Percentiles rank a stretch among this genome's conserved stretches.
These are phyloP conservation scores for Chondrilla cf. caribensis DNA, from an alignment of 37 sponge, comb jelly and placozoan species.

Conservation along the genomic window DNA sequence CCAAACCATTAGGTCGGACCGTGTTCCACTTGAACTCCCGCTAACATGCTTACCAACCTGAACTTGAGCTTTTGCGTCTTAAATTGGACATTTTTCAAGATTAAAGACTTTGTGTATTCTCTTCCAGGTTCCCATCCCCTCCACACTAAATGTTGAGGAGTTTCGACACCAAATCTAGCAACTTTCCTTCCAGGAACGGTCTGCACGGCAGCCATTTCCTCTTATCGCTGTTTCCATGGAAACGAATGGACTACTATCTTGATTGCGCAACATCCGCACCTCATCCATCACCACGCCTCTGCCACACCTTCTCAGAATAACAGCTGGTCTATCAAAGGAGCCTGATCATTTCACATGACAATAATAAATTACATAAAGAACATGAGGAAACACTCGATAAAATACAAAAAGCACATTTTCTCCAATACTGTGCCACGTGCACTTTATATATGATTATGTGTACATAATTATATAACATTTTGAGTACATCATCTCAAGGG, in stretches of 20 bases:
- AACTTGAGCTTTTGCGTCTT: slow-evolving; percentile 84
- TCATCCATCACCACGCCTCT: neutral
- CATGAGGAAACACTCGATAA: too few relatives aligned
- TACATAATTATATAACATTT: too few relatives aligned
- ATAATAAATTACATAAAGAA: too few relatives aligned
- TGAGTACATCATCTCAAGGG: too few relatives aligned
- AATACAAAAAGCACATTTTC: too few relatives aligned
- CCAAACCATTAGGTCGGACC: neutral
- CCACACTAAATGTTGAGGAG: slow-evolving; percentile 62
- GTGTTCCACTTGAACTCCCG: too few relatives aligned
- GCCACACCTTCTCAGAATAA: slow-evolving; percentile 8
- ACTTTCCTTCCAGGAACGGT: slow-evolving; percentile 15
- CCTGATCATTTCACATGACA: too few relatives aligned
- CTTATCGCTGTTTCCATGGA: neutral
- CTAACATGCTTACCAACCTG: slow-evolving; percentile 58
- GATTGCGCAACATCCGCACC: neutral
- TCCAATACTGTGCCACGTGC: too few relatives aligned
- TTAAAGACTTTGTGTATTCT: slow-evolving; percentile 87
- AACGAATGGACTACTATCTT: neutral
- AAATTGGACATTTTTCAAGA: slow-evolving; percentile 82
- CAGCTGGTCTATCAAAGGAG: too few relatives aligned
- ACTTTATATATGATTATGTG: too few relatives aligned
- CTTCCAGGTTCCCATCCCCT: slow-evolving; percentile 95
- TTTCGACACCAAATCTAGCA: slow-evolving; percentile 61
- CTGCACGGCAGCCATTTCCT: neutral